A percentile compares a stretch with the other conserved stretches of the same genome.
These are phyloP conservation scores for Petaurus breviceps DNA, from an alignment of 2,113 vertebrate genomes.

Conservation along the genomic window DNA sequence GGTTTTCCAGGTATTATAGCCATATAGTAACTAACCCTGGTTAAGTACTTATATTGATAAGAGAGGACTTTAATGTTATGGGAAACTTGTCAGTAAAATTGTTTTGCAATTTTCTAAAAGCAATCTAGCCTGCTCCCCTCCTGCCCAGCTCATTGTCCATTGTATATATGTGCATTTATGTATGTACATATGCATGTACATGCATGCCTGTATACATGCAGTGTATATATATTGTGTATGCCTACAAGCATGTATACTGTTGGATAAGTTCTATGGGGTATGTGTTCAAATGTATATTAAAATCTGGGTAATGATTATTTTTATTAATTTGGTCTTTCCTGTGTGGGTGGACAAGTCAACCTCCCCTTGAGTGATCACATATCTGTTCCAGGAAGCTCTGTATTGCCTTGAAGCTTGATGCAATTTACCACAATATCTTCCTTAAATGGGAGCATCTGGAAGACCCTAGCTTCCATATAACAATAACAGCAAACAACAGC, in stretches of 20 bases:
- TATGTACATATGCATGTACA: too few species aligned
- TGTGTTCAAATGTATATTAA: neutral
- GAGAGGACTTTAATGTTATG: neutral
- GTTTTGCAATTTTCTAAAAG: neutral
- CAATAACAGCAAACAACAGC: neutral
- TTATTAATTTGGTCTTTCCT: neutral
- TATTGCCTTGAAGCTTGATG: neutral
- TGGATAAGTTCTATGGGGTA: neutral
- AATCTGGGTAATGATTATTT: neutral
- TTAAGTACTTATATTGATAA: neutral
- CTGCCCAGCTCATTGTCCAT: neutral
- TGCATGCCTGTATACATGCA: too few species aligned
- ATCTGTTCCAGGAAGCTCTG: neutral
- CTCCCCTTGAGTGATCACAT: neutral
- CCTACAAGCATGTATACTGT: too few species aligned
- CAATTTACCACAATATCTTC: neutral
- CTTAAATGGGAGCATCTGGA: neutral
- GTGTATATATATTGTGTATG: too few species aligned
- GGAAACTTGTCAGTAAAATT: neutral
- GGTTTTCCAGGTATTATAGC: neutral
- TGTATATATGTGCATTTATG: neutral
- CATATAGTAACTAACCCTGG: neutral
- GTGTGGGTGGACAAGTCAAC: neutral
- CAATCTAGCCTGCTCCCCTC: neutral
- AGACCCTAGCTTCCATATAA: neutral